Evolutionary conservation across 2,888 invertebrate genomes (phyloP), one percentile per base, ranked within the genome.

Genomic region (Eupithecia abbreviata): DNA sequence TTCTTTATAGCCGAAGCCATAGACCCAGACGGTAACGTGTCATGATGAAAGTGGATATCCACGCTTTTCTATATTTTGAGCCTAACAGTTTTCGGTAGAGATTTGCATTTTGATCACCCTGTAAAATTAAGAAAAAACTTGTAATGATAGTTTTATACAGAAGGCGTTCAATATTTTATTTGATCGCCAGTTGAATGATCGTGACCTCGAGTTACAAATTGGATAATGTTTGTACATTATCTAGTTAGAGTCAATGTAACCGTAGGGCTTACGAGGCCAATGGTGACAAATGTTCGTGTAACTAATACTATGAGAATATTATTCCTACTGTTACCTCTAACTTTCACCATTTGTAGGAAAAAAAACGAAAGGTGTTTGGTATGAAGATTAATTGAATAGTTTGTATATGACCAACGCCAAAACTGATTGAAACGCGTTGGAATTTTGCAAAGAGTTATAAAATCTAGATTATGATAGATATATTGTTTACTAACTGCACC

Each of bases 1-100:
- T 71, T 83, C 82, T 90, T 91, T 91, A 91, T 85, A 88, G 83
- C 82, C 75, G 72, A 80, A 81, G 77, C 62, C 79, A 81, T 76
- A 79, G 76, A 81, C 75, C 62, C 79, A 77, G 77, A 82, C 80
- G 73, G 79, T 83, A 82, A 82, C 74, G 75, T 73, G 76, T 71
- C 62, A 73, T 75, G 65, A 77, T 84, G 80, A 80, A 82, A 81
- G 71, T 67, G 74, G 79, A 82, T 82, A 80, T 77, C 75, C 71
- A 41, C 41, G 74, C 42, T 74, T 74, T 78, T 5, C 49, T 5
- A 70, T 47, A 74, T 78, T 76, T 74, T 66, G 30, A 72, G 55
- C 18, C 6, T 13, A 15, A 41, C 67, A 41, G 43, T 74, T 75
- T 69, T 68, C 18, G 47, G 47, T 75, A 18, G 49, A 45, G 43